Base-by-base conservation (phyloP, 2,113 vertebrate genomes). In the Strix aluco region DNA sequence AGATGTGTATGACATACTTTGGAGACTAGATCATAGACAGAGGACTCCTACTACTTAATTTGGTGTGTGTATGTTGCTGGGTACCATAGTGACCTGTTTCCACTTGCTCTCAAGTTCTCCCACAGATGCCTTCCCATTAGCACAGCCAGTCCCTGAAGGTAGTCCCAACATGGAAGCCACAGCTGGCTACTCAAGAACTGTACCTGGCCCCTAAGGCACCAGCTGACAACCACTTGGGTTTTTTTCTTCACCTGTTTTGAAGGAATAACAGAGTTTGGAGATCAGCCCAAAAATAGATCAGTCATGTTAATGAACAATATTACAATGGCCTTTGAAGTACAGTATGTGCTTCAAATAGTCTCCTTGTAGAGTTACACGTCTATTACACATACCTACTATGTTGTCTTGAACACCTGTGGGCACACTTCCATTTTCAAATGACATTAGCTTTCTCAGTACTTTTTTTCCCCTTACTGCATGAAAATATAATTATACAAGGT, bases 31-130 rank as follows among this genome's bases (percentile, higher is more conserved):
- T 97, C 91, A 96, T 26, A 65, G 80, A 25, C 77, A 91, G 91
- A 95, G 94, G 91, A 94, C 89, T 96, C 94, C 91, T 79, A 62
- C 57, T 87, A 57, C 95, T 95, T 97, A 94, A 96, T 95, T 95
- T 96, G 94, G 95, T 86, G 46, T 82, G 73, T 95, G 91, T 95
- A 40, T 94, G 78, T 94, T 95, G 87, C 95, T 90, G 91, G 87
- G 95, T 80, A 85, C 70, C 91, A 91, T 92, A 94, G 94, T 80
- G 95, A 96, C 90, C 81, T 30, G 73, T 80, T 94, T 95, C 89
- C 94, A 91, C 80, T 89, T 81, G 46, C 84, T 83, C 93, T 86
- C 4, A 1, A 67, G 75, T 77, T 93, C 61, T 94, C 72, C 72
- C 79, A 88, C 82, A 81, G 75, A 73, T 66, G 79, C 85, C 75